phyloP scores from a whole-genome alignment of 1,140 invertebrate genomes.

The Camponotus floridanus region DNA sequence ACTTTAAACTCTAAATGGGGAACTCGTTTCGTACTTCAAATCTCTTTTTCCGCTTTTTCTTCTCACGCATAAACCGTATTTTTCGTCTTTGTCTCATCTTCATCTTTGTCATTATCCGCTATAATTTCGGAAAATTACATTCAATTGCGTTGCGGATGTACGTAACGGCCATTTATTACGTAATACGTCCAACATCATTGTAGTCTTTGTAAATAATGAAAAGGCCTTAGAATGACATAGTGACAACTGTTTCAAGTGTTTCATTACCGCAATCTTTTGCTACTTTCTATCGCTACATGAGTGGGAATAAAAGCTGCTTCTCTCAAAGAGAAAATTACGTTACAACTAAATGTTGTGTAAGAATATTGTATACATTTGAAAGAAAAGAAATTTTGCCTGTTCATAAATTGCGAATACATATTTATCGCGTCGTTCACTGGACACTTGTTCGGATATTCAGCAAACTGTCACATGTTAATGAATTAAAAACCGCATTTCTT shows the following conservation, averaged over 20 bases:
- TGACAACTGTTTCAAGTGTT: slow-evolving; percentile 1
- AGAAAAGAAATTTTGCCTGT: background rate
- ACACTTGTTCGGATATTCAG: too few species aligned
- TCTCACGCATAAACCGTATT: background rate
- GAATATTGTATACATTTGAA: background rate
- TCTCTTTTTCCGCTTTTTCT: background rate
- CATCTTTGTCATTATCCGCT: background rate
- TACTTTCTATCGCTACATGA: background rate
- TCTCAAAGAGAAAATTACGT: background rate
- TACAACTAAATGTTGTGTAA: background rate
- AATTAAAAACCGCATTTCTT: background rate
- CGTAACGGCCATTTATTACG: slow-evolving; percentile 26
- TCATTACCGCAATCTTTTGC: slow-evolving; percentile 8
- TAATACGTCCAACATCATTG: background rate
- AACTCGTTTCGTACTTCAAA: background rate
- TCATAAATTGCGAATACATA: background rate
- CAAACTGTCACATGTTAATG: background rate
- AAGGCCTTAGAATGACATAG: background rate
- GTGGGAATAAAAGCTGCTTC: slow-evolving; percentile 9
- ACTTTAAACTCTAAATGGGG: background rate
- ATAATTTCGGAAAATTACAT: slow-evolving; percentile 30
- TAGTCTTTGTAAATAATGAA: slow-evolving; percentile 2
- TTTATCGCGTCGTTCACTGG: background rate
- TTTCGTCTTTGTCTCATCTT: background rate
- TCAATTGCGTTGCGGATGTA: background rate